Evolutionary conservation across 2,888 invertebrate genomes (phyloP).

Genomic region (Gymnosoma rotundatum): DNA sequence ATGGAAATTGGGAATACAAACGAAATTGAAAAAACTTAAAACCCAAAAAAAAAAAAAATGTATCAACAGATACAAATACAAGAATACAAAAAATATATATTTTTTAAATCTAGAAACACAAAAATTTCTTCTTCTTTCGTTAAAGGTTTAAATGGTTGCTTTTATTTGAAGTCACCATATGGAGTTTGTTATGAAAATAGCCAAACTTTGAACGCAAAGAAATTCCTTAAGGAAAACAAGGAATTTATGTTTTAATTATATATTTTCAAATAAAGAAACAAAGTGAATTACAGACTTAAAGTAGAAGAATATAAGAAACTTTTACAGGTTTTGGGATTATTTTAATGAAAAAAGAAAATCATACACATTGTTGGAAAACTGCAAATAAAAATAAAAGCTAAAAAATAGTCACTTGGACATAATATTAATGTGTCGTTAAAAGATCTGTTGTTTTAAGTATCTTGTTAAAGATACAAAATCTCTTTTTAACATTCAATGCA

Average conservation of each 20-base stretch:
- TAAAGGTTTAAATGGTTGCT: conserved; percentile 56
- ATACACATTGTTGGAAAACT: not conserved
- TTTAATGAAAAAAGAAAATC: not conserved
- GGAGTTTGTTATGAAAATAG: conserved; percentile 18
- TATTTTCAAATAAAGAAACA: conserved; percentile 21
- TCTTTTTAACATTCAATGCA: conserved; percentile 30
- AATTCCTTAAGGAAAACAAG: conserved; percentile 66
- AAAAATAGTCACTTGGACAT: not conserved
- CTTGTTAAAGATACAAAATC: conserved; percentile 38
- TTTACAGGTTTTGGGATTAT: conserved; percentile 26
- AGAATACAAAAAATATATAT: not conserved
- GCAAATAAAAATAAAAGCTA: not conserved
- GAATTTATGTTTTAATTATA: conserved; percentile 69
- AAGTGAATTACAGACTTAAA: not conserved
- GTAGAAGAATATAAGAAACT: not conserved
- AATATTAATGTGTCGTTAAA: conserved; percentile 26
- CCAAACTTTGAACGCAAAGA: conserved; percentile 49
- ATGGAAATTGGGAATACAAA: conserved; percentile 68
- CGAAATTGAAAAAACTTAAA: conserved; percentile 28
- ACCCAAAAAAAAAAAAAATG: not conserved
- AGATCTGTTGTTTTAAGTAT: conserved; percentile 37
- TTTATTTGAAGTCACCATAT: conserved; percentile 49
- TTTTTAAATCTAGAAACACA: not conserved
- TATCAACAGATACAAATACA: not conserved
- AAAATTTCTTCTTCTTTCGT: not conserved